Base-by-base conservation (phyloP, 2,888 invertebrate genomes). In the Tetropium fuscum region DNA sequence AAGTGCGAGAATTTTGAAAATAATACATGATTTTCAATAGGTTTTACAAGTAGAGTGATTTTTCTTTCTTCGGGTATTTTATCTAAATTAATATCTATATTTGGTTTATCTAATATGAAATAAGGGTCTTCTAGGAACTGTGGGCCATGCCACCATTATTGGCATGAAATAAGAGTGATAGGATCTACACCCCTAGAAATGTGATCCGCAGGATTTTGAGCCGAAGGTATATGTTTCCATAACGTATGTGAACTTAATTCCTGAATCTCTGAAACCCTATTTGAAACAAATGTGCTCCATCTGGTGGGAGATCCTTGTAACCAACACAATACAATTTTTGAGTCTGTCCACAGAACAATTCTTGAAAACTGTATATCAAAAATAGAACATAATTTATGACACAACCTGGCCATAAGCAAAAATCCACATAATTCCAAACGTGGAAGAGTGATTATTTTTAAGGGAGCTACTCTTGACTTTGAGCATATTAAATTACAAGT, bases 381-480 rank as follows among this genome's bases (percentile, higher is more conserved):
- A 1, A 36, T 11, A 2, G 13, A 15, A 4, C 8, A 1, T 15
- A 36, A 11, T 30, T 5, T 30, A 10, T 30, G n/a, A 30, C n/a
- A 3, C 11, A 30, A 30, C 1, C 11, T 30, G n/a, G 30, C 2
- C 10, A 30, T n/a, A 15, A 36, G 16, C 13, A 36, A 7, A 16
- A 16, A 13, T 36, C 36, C 36, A 6, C 16, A 36, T 2, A 36
- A 16, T 6, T 36, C 36, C 11, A 36, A 15, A 32, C 53, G 48
- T 5, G 64, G 59, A 2, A 66, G 20, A 10, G 60, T 40, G 11
- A 58, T 11, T 18, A 44, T 49, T 32, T 63, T 58, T 4, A 58
- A 20, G 0, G 65, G 65, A 11, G 65, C 60, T 7, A 60, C 58
- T 20, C 53, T 30, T 16, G 54, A 59, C 53, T 64, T 63, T 10